phyloP scores from a whole-genome alignment of 1,140 invertebrate species.

The Bombyx mandarina region DNA sequence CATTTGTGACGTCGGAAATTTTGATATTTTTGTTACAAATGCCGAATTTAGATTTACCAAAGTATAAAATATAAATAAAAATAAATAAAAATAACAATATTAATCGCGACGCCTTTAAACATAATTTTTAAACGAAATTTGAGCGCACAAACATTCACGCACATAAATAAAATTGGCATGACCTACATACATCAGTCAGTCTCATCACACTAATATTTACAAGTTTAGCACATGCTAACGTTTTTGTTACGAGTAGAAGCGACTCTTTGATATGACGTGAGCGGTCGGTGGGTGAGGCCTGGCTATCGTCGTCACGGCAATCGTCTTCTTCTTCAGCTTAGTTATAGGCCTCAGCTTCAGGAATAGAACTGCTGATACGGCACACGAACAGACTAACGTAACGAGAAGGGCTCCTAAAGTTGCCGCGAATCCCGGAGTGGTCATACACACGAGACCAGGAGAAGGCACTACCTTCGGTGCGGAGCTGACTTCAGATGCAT shows the following conservation, averaged over 20 bases:
- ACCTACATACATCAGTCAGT: conserved; percentile 53
- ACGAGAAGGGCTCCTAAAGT: conserved; percentile 85
- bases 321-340: conserved; percentile 71
- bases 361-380: conserved; percentile 88
- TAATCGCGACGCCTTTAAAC: not conserved
- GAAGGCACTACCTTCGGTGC: conserved; percentile 79
- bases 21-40: too few species aligned
- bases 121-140: conserved; percentile 26
- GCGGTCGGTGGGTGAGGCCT: conserved; percentile 51
- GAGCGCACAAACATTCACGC: conserved; percentile 39
- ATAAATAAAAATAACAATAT: too few species aligned
- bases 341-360: conserved; percentile 81
- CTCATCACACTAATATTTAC: conserved; percentile 69
- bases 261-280: conserved; percentile 61
- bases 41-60: too few species aligned
- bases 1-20: too few species aligned
- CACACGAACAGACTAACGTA: conserved; percentile 85
- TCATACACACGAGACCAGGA: conserved; percentile 89
- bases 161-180: conserved; percentile 41
- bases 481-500: conserved; percentile 77
- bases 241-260: conserved; percentile 62
- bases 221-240: conserved; percentile 49
- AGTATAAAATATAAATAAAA: too few species aligned
- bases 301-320: conserved; percentile 61
- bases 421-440: conserved; percentile 89